Evolutionary conservation across 2,888 invertebrate species (phyloP), one percentile per base, ranked within the genome.

Genomic region (Timandra comae): DNA sequence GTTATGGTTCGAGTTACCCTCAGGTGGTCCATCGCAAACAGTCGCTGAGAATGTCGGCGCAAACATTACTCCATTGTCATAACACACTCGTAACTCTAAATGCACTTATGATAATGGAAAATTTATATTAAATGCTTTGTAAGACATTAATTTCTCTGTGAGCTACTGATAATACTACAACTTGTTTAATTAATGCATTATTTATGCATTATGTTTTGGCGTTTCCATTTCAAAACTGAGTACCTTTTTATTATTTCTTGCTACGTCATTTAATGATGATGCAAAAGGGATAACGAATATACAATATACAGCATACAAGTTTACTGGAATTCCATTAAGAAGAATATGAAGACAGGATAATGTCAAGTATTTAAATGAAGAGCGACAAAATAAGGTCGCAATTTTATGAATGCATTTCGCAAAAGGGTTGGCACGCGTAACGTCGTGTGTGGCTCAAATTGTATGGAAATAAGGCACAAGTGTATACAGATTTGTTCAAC

Each of bases 11-110:
- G 29, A 19, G 31, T 46, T 75, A n/a, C 35, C 52, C 70, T 67
- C 63, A 62, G 81, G 80, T 81, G 78, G 79, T 77, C 80, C 57
- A 54, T 69, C 65, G 69, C 76, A 75, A 78, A 79, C 73, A 72
- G 50, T 42, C 56, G 44, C 38, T 59, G 16, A 6, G 16, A 6
- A 5, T 16, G 16, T 16, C 16, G 3, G 3, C 16, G 16, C 3
- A 16, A 6, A 16, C 16, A 16, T 16, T 16, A 70, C 65, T 73
- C 77, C 74, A 73, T 69, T 69, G 67, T 69, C 68, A 54, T 60
- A 60, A 59, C 53, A 62, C 55, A 56, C n/a, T 5, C 16, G 6
- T 16, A 16, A 16, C 16, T 16, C 16, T n/a, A n/a, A n/a, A n/a
- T n/a, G n/a, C n/a, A n/a, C n/a, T n/a, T n/a, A n/a, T n/a, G n/a